Percentiles rank a stretch among this genome's conserved stretches.
These are phyloP conservation scores for Phymastichus coffea DNA, from an alignment of 1,140 invertebrate genomes.

Conservation along the genomic window DNA sequence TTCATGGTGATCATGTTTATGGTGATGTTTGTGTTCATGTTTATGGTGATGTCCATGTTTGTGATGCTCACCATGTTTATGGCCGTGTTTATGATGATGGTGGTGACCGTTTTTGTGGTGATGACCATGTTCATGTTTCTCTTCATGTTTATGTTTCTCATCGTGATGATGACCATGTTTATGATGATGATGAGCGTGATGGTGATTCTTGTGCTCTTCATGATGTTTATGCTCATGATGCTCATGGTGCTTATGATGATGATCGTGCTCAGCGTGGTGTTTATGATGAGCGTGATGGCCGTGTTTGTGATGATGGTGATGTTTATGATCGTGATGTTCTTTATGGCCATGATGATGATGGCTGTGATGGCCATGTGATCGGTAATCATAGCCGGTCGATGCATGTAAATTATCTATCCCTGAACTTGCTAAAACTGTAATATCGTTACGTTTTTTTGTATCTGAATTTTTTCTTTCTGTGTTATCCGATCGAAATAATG, in stretches of 20 bases:
- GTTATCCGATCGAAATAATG: too few relatives aligned
- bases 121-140: slow-evolving; percentile 4
- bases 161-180: background rate
- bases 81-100: slow-evolving; percentile 6
- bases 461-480: too few relatives aligned
- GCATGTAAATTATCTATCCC: background rate
- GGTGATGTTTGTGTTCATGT: slow-evolving; percentile 11
- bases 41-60: slow-evolving; percentile 3
- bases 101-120: slow-evolving; percentile 16
- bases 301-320: slow-evolving; percentile 11
- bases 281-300: background rate
- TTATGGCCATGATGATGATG: background rate
- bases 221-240: slow-evolving; percentile 13
- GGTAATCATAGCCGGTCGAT: background rate
- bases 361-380: background rate
- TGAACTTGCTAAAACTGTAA: too few relatives aligned
- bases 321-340: background rate
- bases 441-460: too few relatives aligned
- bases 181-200: slow-evolving; percentile 3
- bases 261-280: background rate
- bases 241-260: slow-evolving; percentile 2
- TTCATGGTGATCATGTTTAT: slow-evolving; percentile 15
- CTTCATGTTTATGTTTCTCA: background rate
- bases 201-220: background rate
- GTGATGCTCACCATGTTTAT: slow-evolving; percentile 6